Base-by-base conservation (phyloP, 2,113 vertebrate genomes). In the Empidonax traillii region DNA sequence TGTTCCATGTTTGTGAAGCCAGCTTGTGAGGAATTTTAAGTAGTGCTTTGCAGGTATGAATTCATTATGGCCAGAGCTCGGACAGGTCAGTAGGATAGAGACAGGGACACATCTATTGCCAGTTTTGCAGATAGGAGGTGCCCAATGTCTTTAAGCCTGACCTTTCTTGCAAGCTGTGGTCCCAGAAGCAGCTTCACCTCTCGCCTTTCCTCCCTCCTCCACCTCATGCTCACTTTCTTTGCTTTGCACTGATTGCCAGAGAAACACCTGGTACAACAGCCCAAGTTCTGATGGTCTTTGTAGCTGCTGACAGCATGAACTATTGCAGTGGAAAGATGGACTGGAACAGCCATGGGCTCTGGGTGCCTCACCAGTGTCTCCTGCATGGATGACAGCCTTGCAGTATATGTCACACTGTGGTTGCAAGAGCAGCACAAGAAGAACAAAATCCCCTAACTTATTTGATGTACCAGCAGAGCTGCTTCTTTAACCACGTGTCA, bases 221-320 rank as follows among this genome's bases (percentile, higher is more conserved):
- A 4, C 14, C n/a, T 61, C 1, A 1, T 31, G 37, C 31, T 71
- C 23, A 6, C 4, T 56, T 49, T 31, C 53, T 88, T 82, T 63
- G 43, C 52, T 66, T 66, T 77, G 6, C 19, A 31, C 55, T n/a
- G 43, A 55, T 16, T 59, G 52, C 10, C 4, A 4, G 71, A 75
- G 44, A 61, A 85, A 67, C 4, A 11, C 9, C 23, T 0, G 0
- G 6, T 65, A 52, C 22, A 46, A 47, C 14, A 1, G 1, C 16
- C 30, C 53, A 31, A n/a, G 58, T 43, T 47, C 39, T 47, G 49
- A 37, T 31, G 23, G 30, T 41, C n/a, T 53, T 43, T 68, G 43
- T 20, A 68, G 52, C 18, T 76, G 14, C 23, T 4, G 16, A 8
- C 3, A 39, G 30, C 47, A 30, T 3, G 43, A 83, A 23, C 49